Base-by-base conservation (phyloP, 2,113 vertebrate species). In the Cyprinodon tularosa region DNA sequence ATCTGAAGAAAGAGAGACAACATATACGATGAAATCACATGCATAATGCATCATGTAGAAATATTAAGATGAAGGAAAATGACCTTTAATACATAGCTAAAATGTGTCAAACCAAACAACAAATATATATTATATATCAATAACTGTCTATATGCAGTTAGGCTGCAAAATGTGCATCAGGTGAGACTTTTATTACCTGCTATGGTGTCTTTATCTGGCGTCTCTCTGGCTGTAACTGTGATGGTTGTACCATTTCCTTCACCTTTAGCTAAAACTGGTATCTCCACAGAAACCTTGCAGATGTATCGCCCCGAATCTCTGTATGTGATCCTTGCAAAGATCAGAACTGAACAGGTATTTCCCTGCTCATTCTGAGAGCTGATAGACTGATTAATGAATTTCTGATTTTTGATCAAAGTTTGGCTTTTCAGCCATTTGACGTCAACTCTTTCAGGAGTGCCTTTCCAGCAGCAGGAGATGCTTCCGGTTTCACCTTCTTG, bases 191-290 rank as follows among this genome's bases (percentile, higher is more conserved):
- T 76, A 85, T 77, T 44, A 20, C 3, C 50, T 17, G 0, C 9
- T 22, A 3, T 20, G 38, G 1, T 1, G 1, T 14, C 0, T 29
- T 29, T 29, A 2, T 0, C 1, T 4, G 7, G 3, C 8, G 61
- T 40, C 2, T 20, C 1, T 67, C 2, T 61, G 15, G 3, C 8
- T 4, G 0, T 71, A 29, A 90, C 81, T 0, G 62, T 88, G 85
- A 90, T 40, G 59, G 71, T 12, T 0, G 84, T 85, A 0, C 89
- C 82, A 0, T 59, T 75, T 77, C 86, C 90, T 2, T 0, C 0
- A 4, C 0, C 0, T 6, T 0, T 0, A 0, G 0, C 0, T 0
- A 42, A 22, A 7, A 0, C 0, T 10, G 86, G 86, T 62, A 87
- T 29, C 0, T 78, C 78, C 42, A 68, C 1, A 15, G 0, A 0